phyloP scores from a whole-genome alignment of 2,113 vertebrate species.

The Oncorhynchus gorbuscha region DNA sequence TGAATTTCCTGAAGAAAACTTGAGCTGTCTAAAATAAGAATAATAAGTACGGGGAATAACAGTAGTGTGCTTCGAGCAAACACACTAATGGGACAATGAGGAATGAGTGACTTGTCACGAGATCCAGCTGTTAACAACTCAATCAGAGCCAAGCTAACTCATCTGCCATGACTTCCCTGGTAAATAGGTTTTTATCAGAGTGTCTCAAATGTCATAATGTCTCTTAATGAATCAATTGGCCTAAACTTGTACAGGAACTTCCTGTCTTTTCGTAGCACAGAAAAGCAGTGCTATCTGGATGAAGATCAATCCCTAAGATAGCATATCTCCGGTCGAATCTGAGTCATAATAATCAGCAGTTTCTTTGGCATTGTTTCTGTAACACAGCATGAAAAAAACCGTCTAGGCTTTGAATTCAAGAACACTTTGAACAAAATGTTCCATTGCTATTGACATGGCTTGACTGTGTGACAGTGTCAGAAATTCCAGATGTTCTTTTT shows the following conservation, averaged over 20 bases:
- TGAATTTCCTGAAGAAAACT: no score
- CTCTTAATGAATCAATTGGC: not conserved
- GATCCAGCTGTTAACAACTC: not conserved
- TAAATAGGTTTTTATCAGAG: not conserved
- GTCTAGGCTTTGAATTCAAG: conserved; percentile 19
- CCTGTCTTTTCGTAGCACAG: not conserved
- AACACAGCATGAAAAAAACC: not conserved
- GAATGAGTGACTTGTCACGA: not conserved
- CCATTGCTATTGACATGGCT: conserved; percentile 35
- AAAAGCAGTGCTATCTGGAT: conserved; percentile 5
- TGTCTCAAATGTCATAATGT: not conserved
- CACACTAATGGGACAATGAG: not conserved
- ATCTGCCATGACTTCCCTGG: not conserved
- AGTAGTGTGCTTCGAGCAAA: not conserved
- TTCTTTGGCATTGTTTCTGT: conserved; percentile 12
- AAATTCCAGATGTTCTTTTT: conserved; percentile 57
- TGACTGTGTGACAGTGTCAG: conserved; percentile 40
- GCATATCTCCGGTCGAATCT: not conserved
- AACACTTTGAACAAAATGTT: conserved; percentile 60
- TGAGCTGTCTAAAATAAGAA: no score
- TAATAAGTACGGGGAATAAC: not conserved
- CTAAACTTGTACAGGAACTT: not conserved
- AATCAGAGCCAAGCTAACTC: not conserved
- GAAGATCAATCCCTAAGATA: conserved; percentile 1
- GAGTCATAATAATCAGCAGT: conserved; percentile 24